Evolutionary conservation across 37 sponge, comb jelly and placozoan species (phyloP).

Genomic region (Dysidea cf. avara): DNA sequence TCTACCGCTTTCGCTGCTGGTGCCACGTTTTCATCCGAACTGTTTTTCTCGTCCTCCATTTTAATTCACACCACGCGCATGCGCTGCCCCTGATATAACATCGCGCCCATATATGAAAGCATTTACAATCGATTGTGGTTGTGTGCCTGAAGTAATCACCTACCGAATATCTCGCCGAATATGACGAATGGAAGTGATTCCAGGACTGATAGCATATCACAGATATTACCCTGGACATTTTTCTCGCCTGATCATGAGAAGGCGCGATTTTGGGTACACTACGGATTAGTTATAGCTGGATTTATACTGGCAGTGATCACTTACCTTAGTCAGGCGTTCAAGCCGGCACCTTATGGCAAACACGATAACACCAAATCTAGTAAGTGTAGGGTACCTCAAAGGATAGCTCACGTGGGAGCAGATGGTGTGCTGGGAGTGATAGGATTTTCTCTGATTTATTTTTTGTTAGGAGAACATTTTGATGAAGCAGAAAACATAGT

Average conservation of each 20-base stretch:
- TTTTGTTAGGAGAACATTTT: conserved; percentile 34
- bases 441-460: conserved; percentile 54
- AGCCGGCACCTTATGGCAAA: conserved; percentile 68
- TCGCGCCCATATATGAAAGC: too few species aligned
- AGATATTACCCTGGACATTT: neutral
- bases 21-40: too few species aligned
- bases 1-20: conserved; percentile 24
- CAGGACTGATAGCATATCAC: neutral
- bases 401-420: conserved; percentile 26
- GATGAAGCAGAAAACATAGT: conserved; percentile 32
- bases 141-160: too few species aligned
- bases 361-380: conserved; percentile 24
- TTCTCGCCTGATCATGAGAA: neutral
- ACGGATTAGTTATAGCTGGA: conserved; percentile 46
- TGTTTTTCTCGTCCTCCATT: too few species aligned
- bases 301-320: conserved; percentile 53
- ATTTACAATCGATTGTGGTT: too few species aligned
- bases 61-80: too few species aligned
- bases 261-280: conserved; percentile 69
- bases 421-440: conserved; percentile 53
- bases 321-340: conserved; percentile 39
- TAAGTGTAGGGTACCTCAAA: conserved; percentile 23
- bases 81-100: too few species aligned
- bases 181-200: neutral
- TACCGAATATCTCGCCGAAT: neutral